Conservation (phyloP, 2,113 vertebrate species). For the Ammodytes marinus region DNA sequence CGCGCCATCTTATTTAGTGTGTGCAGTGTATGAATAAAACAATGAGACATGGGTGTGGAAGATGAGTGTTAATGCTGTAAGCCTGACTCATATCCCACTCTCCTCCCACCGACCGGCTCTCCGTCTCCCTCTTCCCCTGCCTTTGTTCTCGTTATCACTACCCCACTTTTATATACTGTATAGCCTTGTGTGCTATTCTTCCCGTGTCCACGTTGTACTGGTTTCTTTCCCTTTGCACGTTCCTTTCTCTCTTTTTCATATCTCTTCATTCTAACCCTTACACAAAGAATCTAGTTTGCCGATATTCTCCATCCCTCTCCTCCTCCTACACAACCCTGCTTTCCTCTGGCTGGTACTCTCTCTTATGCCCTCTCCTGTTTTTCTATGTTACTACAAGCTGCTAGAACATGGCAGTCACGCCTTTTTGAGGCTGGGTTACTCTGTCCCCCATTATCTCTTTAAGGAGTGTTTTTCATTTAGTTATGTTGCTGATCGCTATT, state of each 20-base stretch:
- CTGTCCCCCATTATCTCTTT: not conserved
- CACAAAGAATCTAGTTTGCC: constrained; percentile 46
- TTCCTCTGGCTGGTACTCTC: constrained; percentile 32
- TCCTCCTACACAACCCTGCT: constrained; percentile 59
- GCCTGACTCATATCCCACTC: constrained; percentile 63
- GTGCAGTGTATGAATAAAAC: constrained; percentile 56
- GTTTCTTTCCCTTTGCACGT: not conserved
- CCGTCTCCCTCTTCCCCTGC: constrained; percentile 9
- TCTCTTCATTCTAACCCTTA: constrained; percentile 30
- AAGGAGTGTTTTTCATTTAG: not conserved
- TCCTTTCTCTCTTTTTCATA: constrained; percentile 23
- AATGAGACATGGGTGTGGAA: constrained; percentile 71
- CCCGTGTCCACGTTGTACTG: constrained; percentile 5
- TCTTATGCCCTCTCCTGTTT: constrained; percentile 75
- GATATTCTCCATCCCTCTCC: constrained; percentile 38
- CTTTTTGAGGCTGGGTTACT: constrained; percentile 1
- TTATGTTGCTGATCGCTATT: not conserved
- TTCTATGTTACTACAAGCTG: constrained; percentile 51
- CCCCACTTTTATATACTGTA: constrained; percentile 27
- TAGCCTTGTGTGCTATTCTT: not conserved
- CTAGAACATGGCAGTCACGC: constrained; percentile 49
- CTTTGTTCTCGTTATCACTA: constrained; percentile 56
- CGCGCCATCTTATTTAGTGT: constrained; percentile 46
- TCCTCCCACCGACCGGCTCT: constrained; percentile 53
- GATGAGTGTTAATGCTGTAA: constrained; percentile 52